These are phyloP conservation scores for Trichogramma pretiosum DNA, from an alignment of 1,140 invertebrate genomes.

Conservation along the genomic window DNA sequence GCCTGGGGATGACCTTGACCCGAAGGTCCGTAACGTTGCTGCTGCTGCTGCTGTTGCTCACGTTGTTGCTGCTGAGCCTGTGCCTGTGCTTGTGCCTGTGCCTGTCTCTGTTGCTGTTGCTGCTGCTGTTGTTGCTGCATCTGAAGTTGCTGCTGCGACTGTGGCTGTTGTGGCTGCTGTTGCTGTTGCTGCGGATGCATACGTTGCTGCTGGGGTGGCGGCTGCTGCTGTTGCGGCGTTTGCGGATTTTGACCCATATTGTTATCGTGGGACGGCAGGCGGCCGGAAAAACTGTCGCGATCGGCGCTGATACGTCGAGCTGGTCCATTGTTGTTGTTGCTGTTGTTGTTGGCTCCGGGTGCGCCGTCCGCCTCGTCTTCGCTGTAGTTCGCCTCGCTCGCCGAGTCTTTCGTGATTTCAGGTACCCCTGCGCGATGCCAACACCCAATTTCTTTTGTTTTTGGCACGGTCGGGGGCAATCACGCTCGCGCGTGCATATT, in stretches of 20 bases:
- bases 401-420: slow-evolving; percentile 82
- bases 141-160: neutral
- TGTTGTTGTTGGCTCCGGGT: neutral
- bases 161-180: slow-evolving; percentile 22
- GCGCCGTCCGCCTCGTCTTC: slow-evolving; percentile 47
- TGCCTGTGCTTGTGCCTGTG: neutral
- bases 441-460: neutral
- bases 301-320: neutral
- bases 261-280: slow-evolving; percentile 12
- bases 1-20: neutral
- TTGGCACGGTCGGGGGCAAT: neutral
- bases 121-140: neutral
- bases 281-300: too few species aligned
- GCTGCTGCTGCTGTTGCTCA: slow-evolving; percentile 10
- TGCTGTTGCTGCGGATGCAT: slow-evolving; percentile 17
- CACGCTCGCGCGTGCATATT: neutral
- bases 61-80: neutral
- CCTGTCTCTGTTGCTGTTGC: neutral
- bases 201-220: neutral
- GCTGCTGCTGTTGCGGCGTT: neutral
- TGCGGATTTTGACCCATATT: slow-evolving; percentile 6
- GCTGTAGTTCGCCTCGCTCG: slow-evolving; percentile 50
- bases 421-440: slow-evolving; percentile 47
- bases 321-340: neutral
- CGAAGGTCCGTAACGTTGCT: slow-evolving; percentile 4